Base-by-base conservation (phyloP, 1,140 invertebrate species). In the Babylonia areolata region DNA sequence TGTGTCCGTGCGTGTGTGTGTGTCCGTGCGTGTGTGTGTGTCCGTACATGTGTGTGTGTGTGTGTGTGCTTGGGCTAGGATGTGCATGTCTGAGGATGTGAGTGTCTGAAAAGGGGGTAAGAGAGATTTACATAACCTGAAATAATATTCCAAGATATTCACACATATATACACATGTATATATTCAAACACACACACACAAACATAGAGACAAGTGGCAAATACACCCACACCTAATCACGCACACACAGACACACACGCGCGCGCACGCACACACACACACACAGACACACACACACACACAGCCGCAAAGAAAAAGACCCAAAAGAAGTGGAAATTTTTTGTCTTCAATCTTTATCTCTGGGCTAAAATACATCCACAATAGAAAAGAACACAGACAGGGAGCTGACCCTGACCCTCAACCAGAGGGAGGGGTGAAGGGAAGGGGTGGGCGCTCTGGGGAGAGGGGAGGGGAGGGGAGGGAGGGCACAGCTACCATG, bases 281-380 rank as follows among this genome's bases (percentile, higher is more conserved):
- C 17, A 64, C 23, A 64, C 58, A 64, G 15, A 12, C 58, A 64
- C 58, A 20, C 23, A 20, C 46, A 17, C 46, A 9, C 46, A 73
- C n/a, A 35, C 31, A 73, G 9, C 23, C 75, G 40, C 17, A 77
- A 37, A 73, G 33, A 73, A 73, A 6, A 73, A 35, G 71, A 73
- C 31, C 31, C 31, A n/a, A 79, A 40, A 79, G 46, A 79, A 39
- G 42, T 20, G 2, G 40, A 9, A 20, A n/a, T 23, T 31, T 46
- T n/a, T 80, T 51, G 28, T 80, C 78, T 54, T 80, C 78, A 80
- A 28, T 80, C 40, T 80, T 80, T 80, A 80, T 80, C 78, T 80
- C 78, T 80, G 78, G 78, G 78, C 78, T 80, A 80, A 31, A 80
- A 39, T 51, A 80, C 78, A 80, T 80, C n/a, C 42, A 80, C 46